A percentile compares a stretch with the other conserved stretches of the same genome.
Evolutionary conservation across 2,113 vertebrate species (phyloP).

Genomic region (Athene noctua): DNA sequence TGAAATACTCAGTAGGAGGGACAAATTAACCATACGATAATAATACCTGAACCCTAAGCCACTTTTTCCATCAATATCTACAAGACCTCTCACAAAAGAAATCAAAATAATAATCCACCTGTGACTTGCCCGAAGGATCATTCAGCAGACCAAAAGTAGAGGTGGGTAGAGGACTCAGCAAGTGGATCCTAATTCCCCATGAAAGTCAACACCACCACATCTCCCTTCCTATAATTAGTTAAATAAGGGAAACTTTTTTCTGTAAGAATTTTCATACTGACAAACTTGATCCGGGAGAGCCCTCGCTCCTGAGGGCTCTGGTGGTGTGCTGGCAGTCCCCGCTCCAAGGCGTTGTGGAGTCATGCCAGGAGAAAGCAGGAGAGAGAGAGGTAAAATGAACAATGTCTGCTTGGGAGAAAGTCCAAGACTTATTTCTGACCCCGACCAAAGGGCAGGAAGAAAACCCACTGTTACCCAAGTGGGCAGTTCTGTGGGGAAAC

Average conservation of each 20-base stretch:
- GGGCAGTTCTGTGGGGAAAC: neutral
- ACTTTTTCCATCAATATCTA: neutral
- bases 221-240: neutral
- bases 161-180: neutral
- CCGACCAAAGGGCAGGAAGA: neutral
- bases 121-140: neutral
- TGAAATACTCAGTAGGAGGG: neutral
- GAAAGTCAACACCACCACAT: neutral
- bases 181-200: neutral
- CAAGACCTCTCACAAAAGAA: neutral
- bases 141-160: neutral
- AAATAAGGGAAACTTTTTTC: neutral
- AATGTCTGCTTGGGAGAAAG: neutral
- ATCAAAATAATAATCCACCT: neutral
- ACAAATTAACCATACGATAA: neutral
- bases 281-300: neutral
- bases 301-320: neutral
- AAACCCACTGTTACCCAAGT: neutral
- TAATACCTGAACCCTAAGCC: neutral
- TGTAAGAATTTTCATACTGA: neutral
- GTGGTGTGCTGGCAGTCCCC: neutral
- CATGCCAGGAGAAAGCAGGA: neutral
- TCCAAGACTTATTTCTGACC: neutral
- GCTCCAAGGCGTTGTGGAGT: neutral
- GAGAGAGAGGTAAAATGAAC: neutral